Evolutionary conservation across 2,888 invertebrate species (phyloP).

Genomic region (Bellardia pandia): DNA sequence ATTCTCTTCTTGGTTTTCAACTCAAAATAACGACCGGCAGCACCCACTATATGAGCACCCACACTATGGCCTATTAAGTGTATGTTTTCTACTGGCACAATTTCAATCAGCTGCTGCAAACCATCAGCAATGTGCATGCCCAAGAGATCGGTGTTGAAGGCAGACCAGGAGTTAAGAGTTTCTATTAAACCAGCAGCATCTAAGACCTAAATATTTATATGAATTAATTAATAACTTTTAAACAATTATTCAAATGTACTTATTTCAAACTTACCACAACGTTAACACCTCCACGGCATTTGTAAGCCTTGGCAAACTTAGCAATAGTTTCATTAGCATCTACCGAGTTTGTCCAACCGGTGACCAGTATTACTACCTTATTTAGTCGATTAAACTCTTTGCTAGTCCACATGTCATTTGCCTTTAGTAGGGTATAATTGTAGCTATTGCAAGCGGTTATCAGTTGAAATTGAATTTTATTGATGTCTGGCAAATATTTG

Average conservation of each 20-base stretch:
- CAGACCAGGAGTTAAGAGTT: constrained; percentile 82
- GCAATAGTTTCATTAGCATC: constrained; percentile 78
- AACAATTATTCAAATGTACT: not conserved
- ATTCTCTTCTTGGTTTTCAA: constrained; percentile 77
- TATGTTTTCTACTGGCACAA: constrained; percentile 78
- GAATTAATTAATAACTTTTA: not conserved
- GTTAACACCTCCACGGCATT: constrained; percentile 81
- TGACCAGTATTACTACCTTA: constrained; percentile 80
- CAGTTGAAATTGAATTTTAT: constrained; percentile 79
- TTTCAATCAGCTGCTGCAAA: constrained; percentile 75
- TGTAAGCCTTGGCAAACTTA: constrained; percentile 79
- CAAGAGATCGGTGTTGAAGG: constrained; percentile 81
- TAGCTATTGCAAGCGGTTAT: constrained; percentile 76
- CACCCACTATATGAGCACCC: constrained; percentile 82
- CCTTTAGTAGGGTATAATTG: constrained; percentile 77
- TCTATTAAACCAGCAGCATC: constrained; percentile 80
- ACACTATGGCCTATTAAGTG: constrained; percentile 83
- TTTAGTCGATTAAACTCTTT: constrained; percentile 79
- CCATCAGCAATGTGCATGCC: constrained; percentile 79
- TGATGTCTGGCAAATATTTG: constrained; percentile 77
- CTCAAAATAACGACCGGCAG: constrained; percentile 79
- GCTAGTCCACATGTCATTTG: constrained; percentile 79
- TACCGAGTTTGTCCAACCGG: constrained; percentile 82
- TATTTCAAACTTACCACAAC: constrained; percentile 80
- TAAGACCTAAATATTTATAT: constrained; percentile 76